Conservation (phyloP, 2,888 invertebrate species). For the Tenthredo amoena region DNA sequence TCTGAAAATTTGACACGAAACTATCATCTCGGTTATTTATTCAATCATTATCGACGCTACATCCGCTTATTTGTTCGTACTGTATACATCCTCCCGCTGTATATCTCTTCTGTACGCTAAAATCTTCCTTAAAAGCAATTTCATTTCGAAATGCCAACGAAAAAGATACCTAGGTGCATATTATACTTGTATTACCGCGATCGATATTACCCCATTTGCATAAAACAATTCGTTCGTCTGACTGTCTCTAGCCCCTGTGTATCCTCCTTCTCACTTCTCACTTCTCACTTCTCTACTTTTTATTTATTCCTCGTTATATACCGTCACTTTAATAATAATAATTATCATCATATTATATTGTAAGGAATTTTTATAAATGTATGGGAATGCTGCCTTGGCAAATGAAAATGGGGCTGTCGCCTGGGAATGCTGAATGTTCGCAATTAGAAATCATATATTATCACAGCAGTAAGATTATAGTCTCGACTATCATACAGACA, state of each 20-base stretch:
- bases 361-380: neutral
- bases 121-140: neutral
- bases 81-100: neutral
- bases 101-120: neutral
- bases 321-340: neutral
- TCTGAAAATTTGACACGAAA: neutral
- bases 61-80: constrained; percentile 1
- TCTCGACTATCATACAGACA: neutral
- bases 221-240: neutral
- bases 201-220: neutral
- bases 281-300: neutral
- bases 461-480: neutral
- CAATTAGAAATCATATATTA: constrained; percentile 52
- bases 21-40: neutral
- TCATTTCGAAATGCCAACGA: neutral
- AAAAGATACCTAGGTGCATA: neutral
- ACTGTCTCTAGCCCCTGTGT: neutral
- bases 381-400: constrained; percentile 21
- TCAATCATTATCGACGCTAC: neutral
- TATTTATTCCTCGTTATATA: neutral
- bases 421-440: constrained; percentile 67
- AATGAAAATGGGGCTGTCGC: constrained; percentile 59
- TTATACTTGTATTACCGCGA: neutral
- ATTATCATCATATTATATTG: neutral
- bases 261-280: constrained; percentile 10